Evolutionary conservation across 92 coral and sea anemone species (phyloP).

Genomic region (Porites rus): DNA sequence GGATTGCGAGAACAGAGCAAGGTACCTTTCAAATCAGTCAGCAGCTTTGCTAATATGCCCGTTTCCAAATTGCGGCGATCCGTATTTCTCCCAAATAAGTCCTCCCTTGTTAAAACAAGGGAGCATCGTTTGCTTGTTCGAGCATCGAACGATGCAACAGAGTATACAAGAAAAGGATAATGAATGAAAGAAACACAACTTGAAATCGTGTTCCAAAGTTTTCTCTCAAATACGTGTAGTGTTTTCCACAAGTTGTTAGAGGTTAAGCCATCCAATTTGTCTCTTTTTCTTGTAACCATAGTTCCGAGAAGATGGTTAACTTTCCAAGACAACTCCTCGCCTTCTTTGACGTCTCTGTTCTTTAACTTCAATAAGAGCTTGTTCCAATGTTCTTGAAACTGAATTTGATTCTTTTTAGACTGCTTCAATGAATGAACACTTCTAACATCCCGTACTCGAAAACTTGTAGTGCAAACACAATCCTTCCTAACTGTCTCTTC

Average conservation of each 20-base stretch:
- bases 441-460: not conserved
- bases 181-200: not conserved
- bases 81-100: not conserved
- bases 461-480: not conserved
- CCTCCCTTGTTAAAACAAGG: not conserved
- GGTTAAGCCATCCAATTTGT: conserved; percentile 9
- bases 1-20: not conserved
- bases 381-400: not conserved
- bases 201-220: not conserved
- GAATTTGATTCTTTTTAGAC: not conserved
- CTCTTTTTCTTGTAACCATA: not conserved
- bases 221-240: not conserved
- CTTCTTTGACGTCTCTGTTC: not conserved
- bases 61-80: not conserved
- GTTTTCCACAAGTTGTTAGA: not conserved
- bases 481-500: not conserved
- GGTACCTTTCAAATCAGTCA: conserved; percentile 3
- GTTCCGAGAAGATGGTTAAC: not conserved
- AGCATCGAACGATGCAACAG: not conserved
- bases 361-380: not conserved
- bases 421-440: not conserved
- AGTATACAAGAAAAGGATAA: not conserved
- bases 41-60: not conserved
- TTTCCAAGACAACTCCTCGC: not conserved
- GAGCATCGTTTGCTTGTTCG: not conserved